Conservation (phyloP, 2,113 vertebrate species). For the Lamprotornis superbus region DNA sequence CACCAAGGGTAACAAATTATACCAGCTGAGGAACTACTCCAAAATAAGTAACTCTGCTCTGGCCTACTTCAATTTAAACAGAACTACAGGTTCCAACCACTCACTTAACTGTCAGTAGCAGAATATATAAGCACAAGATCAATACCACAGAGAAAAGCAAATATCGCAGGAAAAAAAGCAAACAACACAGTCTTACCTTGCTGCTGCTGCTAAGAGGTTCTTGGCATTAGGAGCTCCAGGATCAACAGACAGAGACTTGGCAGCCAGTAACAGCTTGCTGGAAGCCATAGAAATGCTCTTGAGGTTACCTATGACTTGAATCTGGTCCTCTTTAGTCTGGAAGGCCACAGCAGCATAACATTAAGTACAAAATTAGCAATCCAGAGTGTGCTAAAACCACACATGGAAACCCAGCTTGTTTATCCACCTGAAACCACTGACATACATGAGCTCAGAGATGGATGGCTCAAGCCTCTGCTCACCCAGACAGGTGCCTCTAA, state of each 20-base stretch:
- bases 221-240: slow-evolving; percentile 97
- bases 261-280: slow-evolving; percentile 95
- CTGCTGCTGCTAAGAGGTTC: slow-evolving; percentile 94
- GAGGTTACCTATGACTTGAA: slow-evolving; percentile 97
- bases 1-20: not conserved
- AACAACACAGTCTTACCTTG: slow-evolving; percentile 78
- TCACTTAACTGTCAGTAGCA: not conserved
- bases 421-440: not conserved
- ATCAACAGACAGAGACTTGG: slow-evolving; percentile 97
- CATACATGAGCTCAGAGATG: not conserved
- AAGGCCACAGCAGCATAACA: slow-evolving; percentile 13
- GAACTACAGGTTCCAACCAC: not conserved
- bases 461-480: not conserved
- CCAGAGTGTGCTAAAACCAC: not conserved
- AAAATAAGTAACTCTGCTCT: not conserved
- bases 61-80: not conserved
- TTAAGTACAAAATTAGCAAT: not conserved
- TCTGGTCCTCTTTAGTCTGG: slow-evolving; percentile 97
- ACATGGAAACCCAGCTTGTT: not conserved
- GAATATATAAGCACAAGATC: not conserved
- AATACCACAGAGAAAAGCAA: not conserved
- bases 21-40: not conserved
- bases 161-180: not conserved
- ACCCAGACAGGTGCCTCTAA: slow-evolving; percentile 17
- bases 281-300: slow-evolving; percentile 99